Percentiles rank a stretch among this genome's conserved stretches.
phyloP scores from a whole-genome alignment of 2,888 invertebrate genomes.

The Drosophila limbata region DNA sequence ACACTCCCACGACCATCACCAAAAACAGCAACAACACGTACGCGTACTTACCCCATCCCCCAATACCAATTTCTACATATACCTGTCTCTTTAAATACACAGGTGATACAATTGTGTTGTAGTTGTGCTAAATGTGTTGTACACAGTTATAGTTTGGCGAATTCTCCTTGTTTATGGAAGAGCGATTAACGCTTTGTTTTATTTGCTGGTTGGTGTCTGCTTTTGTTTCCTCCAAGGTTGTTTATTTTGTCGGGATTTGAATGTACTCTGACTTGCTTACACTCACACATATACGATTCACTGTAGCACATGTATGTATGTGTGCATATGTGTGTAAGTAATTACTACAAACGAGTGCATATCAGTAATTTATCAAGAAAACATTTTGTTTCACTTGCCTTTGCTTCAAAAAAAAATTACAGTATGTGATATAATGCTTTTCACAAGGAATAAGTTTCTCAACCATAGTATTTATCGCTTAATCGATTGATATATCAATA shows the following conservation, averaged over 20 bases:
- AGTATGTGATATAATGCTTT: neutral
- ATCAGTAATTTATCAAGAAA: conserved; percentile 62
- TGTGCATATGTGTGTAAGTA: neutral
- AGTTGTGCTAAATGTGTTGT: conserved; percentile 46
- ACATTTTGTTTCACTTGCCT: conserved; percentile 48
- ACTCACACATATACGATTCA: neutral
- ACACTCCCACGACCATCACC: conserved; percentile 61
- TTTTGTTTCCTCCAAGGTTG: conserved; percentile 75
- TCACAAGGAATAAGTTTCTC: neutral
- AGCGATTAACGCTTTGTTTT: conserved; percentile 51
- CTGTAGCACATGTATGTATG: conserved; percentile 5
- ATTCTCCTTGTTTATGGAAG: conserved; percentile 41
- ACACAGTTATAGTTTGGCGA: conserved; percentile 47
- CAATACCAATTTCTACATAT: conserved; percentile 19
- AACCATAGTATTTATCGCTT: no score
- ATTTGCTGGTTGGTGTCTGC: conserved; percentile 33
- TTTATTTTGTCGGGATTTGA: conserved; percentile 48
- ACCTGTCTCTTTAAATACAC: conserved; percentile 38
- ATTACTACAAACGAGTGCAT: neutral
- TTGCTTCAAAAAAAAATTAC: conserved; percentile 48
- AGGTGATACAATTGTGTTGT: conserved; percentile 53
- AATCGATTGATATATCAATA: no score
- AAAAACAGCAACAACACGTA: conserved; percentile 27
- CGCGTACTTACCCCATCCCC: conserved; percentile 30
- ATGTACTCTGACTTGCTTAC: conserved; percentile 21